A percentile compares a stretch with the other conserved stretches of the same genome.
These are phyloP conservation scores for Apomyelois bistriatella DNA, from an alignment of 2,888 invertebrate species.

Conservation along the genomic window DNA sequence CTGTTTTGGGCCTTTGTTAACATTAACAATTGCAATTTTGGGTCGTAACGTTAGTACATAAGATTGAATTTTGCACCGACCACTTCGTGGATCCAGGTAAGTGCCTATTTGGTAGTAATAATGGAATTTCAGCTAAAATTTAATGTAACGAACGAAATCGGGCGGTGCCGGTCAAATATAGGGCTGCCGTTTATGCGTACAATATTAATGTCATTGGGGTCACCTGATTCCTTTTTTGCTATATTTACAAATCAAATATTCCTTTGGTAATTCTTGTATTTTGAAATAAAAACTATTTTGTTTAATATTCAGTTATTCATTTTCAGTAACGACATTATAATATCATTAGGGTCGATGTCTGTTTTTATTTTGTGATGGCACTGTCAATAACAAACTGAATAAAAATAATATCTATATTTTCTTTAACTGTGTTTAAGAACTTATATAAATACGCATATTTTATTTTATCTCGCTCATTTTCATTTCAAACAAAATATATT, in stretches of 20 bases:
- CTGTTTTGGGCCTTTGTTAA: conserved; percentile 46
- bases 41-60: conserved; percentile 13
- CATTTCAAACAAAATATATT: too few relatives aligned
- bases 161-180: conserved; percentile 18
- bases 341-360: too few relatives aligned
- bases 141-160: conserved; percentile 27
- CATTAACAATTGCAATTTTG: conserved; percentile 26
- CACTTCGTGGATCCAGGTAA: conserved; percentile 15
- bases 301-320: too few relatives aligned
- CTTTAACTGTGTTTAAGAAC: too few relatives aligned
- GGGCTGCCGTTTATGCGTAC: not conserved
- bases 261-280: too few relatives aligned
- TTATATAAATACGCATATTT: too few relatives aligned
- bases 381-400: too few relatives aligned
- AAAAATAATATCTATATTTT: too few relatives aligned
- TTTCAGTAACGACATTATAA: too few relatives aligned
- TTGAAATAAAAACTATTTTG: too few relatives aligned
- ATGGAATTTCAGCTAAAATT: conserved; percentile 40
- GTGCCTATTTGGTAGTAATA: conserved; percentile 18
- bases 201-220: conserved; percentile 1
- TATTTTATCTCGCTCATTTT: too few relatives aligned
- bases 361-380: too few relatives aligned
- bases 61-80: conserved; percentile 18
- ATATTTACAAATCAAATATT: not conserved
- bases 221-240: not conserved